These are phyloP conservation scores for Pseudomyrmex pallidus DNA, from an alignment of 1,140 invertebrate species.

Conservation along the genomic window DNA sequence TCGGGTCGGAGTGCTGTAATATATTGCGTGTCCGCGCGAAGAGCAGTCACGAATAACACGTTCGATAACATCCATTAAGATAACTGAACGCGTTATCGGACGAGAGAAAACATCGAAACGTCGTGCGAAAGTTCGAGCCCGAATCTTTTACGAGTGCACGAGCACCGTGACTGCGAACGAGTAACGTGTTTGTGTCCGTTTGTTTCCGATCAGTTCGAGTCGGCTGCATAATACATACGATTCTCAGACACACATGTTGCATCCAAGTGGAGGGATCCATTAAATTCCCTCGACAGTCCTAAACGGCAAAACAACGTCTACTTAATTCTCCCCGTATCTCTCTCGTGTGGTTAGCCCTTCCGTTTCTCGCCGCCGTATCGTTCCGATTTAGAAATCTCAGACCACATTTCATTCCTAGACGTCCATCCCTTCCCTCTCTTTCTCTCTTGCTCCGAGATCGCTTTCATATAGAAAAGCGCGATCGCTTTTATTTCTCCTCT, in stretches of 20 bases:
- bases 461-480: neutral
- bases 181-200: neutral
- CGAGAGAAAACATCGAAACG: neutral
- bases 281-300: slow-evolving; percentile 47
- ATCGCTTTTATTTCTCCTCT: slow-evolving; percentile 38
- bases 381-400: slow-evolving; percentile 38
- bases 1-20: neutral
- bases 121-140: neutral
- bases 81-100: slow-evolving; percentile 4
- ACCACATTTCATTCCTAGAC: neutral
- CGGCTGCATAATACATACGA: slow-evolving; percentile 49
- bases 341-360: slow-evolving; percentile 14
- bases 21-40: neutral
- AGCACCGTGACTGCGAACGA: neutral
- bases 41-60: neutral
- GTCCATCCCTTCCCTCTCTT: neutral
- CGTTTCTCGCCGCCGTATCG: neutral
- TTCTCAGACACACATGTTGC: slow-evolving; percentile 49
- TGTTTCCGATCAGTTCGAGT: slow-evolving; percentile 24
- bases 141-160: neutral
- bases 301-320: slow-evolving; percentile 53
- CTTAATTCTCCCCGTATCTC: slow-evolving; percentile 46
- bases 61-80: slow-evolving; percentile 17
- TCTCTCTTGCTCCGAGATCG: neutral
- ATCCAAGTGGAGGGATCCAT: slow-evolving; percentile 31